Conservation (phyloP, 2,888 invertebrate species). For the Macrophya annulata region DNA sequence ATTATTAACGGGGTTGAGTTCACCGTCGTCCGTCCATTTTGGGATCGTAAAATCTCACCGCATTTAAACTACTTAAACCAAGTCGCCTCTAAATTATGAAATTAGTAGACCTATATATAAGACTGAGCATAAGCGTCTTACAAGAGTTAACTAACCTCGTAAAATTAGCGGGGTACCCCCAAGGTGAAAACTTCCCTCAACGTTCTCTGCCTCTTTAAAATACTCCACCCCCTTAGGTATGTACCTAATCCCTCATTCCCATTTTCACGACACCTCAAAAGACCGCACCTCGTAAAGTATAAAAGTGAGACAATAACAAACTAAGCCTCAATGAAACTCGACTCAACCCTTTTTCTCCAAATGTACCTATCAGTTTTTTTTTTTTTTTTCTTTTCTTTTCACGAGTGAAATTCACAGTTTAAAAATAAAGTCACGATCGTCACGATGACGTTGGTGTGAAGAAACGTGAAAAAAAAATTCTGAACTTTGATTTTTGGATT, state of each 20-base stretch:
- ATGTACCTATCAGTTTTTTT: background rate
- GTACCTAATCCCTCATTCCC: background rate
- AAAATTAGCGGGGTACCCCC: constrained; percentile 61
- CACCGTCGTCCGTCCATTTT: constrained; percentile 22
- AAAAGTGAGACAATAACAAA: constrained; percentile 24
- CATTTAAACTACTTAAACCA: constrained; percentile 49
- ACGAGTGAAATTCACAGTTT: background rate
- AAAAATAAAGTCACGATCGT: background rate
- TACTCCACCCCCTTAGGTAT: background rate
- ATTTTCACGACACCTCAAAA: constrained; percentile 17
- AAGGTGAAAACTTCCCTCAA: constrained; percentile 51
- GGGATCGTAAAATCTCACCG: constrained; percentile 41
- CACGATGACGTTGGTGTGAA: background rate
- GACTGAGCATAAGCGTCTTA: constrained; percentile 67
- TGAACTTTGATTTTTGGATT: background rate
- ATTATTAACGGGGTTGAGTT: background rate
- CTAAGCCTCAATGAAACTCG: background rate
- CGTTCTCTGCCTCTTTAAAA: constrained; percentile 43
- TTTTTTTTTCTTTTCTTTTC: background rate
- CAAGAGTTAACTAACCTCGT: constrained; percentile 72
- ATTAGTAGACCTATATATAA: constrained; percentile 62
- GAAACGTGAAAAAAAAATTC: background rate
- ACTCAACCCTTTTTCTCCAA: constrained; percentile 1
- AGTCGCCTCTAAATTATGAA: constrained; percentile 69
- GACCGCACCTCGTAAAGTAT: constrained; percentile 1